A percentile compares a stretch with the other conserved stretches of the same genome.
These are phyloP conservation scores for Protonibea diacanthus DNA, from an alignment of 2,797 vertebrate species.

Conservation along the genomic window DNA sequence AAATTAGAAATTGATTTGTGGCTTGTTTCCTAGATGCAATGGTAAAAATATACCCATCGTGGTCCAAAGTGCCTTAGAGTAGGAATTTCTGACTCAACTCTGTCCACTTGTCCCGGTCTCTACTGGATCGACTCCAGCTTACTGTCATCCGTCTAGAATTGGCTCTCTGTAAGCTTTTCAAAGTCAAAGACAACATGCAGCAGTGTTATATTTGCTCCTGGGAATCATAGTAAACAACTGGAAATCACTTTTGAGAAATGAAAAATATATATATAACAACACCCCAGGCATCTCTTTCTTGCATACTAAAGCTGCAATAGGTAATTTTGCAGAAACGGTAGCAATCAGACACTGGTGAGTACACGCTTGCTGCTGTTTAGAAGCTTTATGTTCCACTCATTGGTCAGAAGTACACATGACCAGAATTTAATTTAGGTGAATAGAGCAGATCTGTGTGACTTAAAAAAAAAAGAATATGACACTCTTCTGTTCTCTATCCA, in stretches of 20 bases:
- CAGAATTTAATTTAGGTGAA: slow-evolving; percentile 31
- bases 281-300: background rate
- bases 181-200: slow-evolving; percentile 20
- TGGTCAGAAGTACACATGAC: slow-evolving; percentile 16
- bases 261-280: background rate
- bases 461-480: slow-evolving; percentile 8
- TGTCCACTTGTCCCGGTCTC: slow-evolving; percentile 36
- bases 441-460: slow-evolving; percentile 22
- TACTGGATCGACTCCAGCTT: slow-evolving; percentile 16
- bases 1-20: slow-evolving; percentile 57
- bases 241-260: slow-evolving; percentile 16
- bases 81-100: slow-evolving; percentile 17
- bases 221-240: slow-evolving; percentile 29
- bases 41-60: slow-evolving; percentile 34
- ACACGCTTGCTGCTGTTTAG: slow-evolving; percentile 15
- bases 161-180: background rate
- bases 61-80: slow-evolving; percentile 62
- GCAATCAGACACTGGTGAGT: background rate
- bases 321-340: slow-evolving; percentile 18
- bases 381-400: slow-evolving; percentile 6
- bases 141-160: slow-evolving; percentile 1
- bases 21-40: slow-evolving; percentile 58
- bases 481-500: slow-evolving; percentile 4
- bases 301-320: slow-evolving; percentile 43
- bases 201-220: slow-evolving; percentile 15